Evolutionary conservation across 2,113 vertebrate genomes (phyloP).

Genomic region (Sinocyclocheilus maitianheensis): DNA sequence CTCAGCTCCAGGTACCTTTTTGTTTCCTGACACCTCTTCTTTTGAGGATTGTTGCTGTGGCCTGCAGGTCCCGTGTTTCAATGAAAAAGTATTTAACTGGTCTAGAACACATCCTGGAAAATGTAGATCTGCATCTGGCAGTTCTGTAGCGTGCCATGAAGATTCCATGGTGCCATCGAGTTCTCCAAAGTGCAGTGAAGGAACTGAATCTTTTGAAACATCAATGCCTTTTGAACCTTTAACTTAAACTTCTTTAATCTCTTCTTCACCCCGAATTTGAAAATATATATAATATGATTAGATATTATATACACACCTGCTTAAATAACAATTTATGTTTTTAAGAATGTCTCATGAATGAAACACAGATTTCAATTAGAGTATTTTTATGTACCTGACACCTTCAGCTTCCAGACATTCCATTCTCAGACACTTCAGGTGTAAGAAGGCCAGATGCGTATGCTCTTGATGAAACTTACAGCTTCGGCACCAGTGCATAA

Average conservation of each 20-base stretch:
- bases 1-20: not conserved
- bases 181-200: not conserved
- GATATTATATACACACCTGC: not conserved
- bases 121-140: not conserved
- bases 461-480: constrained; percentile 59
- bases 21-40: not conserved
- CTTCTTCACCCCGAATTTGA: constrained; percentile 62
- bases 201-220: constrained; percentile 15
- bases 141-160: not conserved
- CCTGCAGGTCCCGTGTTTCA: not conserved
- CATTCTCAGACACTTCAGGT: constrained; percentile 68
- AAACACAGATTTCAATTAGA: not conserved
- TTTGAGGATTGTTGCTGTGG: not conserved
- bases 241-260: constrained; percentile 62
- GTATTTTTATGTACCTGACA: constrained; percentile 62
- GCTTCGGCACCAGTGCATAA: constrained; percentile 67
- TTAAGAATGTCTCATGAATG: no score
- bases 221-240: constrained; percentile 53
- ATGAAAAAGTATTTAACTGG: not conserved
- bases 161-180: not conserved
- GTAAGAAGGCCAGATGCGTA: constrained; percentile 61
- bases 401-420: constrained; percentile 66
- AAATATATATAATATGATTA: not conserved
- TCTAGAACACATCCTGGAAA: not conserved
- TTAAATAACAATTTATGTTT: no score